These are phyloP conservation scores for Poecilia wingei DNA, from an alignment of 2,797 vertebrate genomes.

Conservation along the genomic window DNA sequence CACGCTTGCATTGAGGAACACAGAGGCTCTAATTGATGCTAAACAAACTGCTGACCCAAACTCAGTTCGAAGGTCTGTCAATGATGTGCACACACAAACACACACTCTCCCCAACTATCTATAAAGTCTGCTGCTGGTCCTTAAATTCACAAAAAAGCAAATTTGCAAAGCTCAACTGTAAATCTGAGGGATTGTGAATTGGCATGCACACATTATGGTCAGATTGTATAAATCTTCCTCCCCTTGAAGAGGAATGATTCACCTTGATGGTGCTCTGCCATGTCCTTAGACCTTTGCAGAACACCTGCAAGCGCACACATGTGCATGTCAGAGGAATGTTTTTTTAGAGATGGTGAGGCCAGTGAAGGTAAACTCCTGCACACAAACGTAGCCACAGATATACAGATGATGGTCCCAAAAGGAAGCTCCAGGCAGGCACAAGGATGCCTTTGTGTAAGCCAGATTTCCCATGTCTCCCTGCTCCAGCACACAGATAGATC, in stretches of 20 bases:
- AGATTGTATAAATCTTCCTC: constrained; percentile 36
- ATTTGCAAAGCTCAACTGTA: constrained; percentile 21
- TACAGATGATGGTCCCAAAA: constrained; percentile 56
- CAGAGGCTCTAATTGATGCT: constrained; percentile 90
- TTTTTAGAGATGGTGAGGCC: constrained; percentile 40
- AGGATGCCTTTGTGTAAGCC: constrained; percentile 73
- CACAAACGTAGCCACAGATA: constrained; percentile 41
- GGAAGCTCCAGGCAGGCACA: constrained; percentile 75
- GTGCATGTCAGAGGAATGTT: constrained; percentile 15
- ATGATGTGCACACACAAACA: constrained; percentile 62
- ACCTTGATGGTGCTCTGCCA: constrained; percentile 40
- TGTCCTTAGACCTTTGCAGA: constrained; percentile 59
- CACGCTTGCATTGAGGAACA: constrained; percentile 92
- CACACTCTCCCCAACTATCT: constrained; percentile 58
- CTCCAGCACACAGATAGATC: constrained; percentile 77
- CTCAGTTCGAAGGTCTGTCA: constrained; percentile 81
- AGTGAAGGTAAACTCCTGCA: constrained; percentile 61
- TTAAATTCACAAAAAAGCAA: constrained; percentile 37
- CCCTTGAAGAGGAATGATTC: constrained; percentile 32
- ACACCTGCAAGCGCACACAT: constrained; percentile 28
- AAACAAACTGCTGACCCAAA: constrained; percentile 86
- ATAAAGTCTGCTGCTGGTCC: constrained; percentile 43
- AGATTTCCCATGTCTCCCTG: constrained; percentile 77
- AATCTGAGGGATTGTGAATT: constrained; percentile 33
- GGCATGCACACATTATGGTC: constrained; percentile 11